phyloP scores from a whole-genome alignment of 2,797 vertebrate genomes.

The Aeoliscus strigatus region DNA sequence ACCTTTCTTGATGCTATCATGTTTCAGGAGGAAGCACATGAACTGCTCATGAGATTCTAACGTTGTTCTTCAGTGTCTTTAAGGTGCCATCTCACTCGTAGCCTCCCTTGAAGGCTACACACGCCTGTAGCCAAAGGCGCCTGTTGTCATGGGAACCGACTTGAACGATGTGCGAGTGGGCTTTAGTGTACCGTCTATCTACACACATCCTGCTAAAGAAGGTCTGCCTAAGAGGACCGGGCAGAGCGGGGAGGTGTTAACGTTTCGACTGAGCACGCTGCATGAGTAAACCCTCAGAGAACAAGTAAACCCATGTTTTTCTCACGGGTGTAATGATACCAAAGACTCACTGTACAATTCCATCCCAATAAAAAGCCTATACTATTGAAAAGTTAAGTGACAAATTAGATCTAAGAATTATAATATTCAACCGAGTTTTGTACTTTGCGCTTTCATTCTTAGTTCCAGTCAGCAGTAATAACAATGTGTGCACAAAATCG shows the following conservation, averaged over 20 bases:
- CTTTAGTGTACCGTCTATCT: slow-evolving; percentile 40
- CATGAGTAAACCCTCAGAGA: too few relatives aligned
- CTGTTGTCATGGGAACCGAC: slow-evolving; percentile 50
- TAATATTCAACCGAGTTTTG: too few relatives aligned
- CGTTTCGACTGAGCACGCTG: slow-evolving; percentile 35
- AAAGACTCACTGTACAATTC: too few relatives aligned
- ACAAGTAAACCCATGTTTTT: too few relatives aligned
- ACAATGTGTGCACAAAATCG: too few relatives aligned
- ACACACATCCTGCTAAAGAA: slow-evolving; percentile 21
- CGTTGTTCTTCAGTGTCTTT: slow-evolving; percentile 29
- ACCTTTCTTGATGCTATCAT: not conserved
- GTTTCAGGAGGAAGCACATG: slow-evolving; percentile 6
- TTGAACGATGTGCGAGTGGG: slow-evolving; percentile 39
- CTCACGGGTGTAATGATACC: too few relatives aligned
- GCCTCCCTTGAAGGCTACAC: slow-evolving; percentile 18
- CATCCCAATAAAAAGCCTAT: too few relatives aligned
- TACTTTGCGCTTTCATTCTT: too few relatives aligned
- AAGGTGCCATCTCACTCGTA: slow-evolving; percentile 26
- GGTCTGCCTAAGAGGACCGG: slow-evolving; percentile 22
- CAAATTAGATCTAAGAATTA: too few relatives aligned
- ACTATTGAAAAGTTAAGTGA: too few relatives aligned
- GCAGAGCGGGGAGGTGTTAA: slow-evolving; percentile 18
- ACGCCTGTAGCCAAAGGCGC: slow-evolving; percentile 33
- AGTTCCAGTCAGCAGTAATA: too few relatives aligned
- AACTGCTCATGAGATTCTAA: slow-evolving; percentile 35